Evolutionary conservation across 2,888 invertebrate genomes (phyloP), one percentile per base, ranked within the genome.

Genomic region (Odontothrips loti): DNA sequence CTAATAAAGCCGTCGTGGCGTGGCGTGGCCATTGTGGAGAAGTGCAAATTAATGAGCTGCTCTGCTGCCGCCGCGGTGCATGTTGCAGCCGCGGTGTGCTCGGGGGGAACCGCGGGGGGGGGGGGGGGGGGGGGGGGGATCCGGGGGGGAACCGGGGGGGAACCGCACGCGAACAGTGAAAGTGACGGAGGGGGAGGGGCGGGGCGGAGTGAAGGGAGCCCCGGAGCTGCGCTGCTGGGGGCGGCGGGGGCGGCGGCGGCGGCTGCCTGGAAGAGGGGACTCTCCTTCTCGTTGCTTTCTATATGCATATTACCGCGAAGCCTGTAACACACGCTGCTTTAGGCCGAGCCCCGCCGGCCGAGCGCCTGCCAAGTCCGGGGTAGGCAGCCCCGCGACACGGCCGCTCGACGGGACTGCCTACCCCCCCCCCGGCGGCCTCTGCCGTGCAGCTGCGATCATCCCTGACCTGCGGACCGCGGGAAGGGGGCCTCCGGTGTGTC

Each of bases 91-190:
- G 51, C 68, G 68, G 68, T 12, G 68, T 27, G 68, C 58, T 20
- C 15, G 58, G 58, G 20, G n/a, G 63, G 9, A n/a, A 23, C 6
- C 8, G n/a, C n/a, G 68, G 23, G 68, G 34, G 34, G 34, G 34
- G 20, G 6, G 27, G 68, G 68, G 68, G 23, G 68, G 63, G 63
- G 63, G 17, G 63, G 11, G n/a, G 63, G 9, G 63, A 23, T 4
- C 8, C n/a, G 68, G 23, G 68, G 34, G 34, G 34, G 34, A 43
- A 43, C 58, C 20, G 20, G 6, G 27, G 68, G 68, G 68, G 23
- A 75, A 75, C 68, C 68, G 68, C 68, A 75, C 68, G 68, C 68
- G 68, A 75, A n/a, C 68, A 75, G 68, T 75, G 68, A 75, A 75
- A 75, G 68, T 75, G 68, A 75, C 58, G 58, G 68, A 27, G 68